Evolutionary conservation across 2,113 vertebrate species (phyloP), one percentile per base, ranked within the genome.

Genomic region (Pseudolaguvia tuberculata): DNA sequence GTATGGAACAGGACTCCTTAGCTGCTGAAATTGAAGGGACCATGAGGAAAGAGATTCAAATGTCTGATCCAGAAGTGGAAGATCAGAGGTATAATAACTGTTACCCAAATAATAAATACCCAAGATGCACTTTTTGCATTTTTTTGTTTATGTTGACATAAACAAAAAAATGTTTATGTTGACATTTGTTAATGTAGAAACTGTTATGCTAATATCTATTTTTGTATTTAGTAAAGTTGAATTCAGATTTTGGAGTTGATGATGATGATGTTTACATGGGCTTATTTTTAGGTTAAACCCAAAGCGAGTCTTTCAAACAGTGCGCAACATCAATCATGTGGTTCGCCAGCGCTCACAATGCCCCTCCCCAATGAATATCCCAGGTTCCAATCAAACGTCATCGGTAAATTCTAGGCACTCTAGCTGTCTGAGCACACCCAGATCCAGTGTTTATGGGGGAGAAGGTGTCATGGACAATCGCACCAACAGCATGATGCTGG

Each of bases 21-120:
- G 97, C 96, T 25, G 97, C 97, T 5, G 97, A 98, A 86, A 99
- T 99, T 67, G 97, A 99, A 88, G 97, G 97, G 15, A 96, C 94
- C 8, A 99, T 99, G 97, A 92, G 95, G 76, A 98, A 98, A 83
- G 97, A 97, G 67, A 91, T 99, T 39, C 92, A 98, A 85, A 86
- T 97, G 89, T 95, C 98, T 79, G 94, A 96, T 70, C 92, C 94
- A 0, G 95, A 96, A 25, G 91, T 93, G 48, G 93, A 94, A 39
- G 96, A 98, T 70, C 90, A 92, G 76, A 91, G 87, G 92, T 92
- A 79, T 5, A 20, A 18, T 0, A 47, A 10, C 39, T 21, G 12
- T 65, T 52, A 59, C 56, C 4, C 53, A 27, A 76, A n/a, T n/a
- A 47, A n/a, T 23, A 47, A 50, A 27, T 79, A 62, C 17, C 21